Percentiles rank a stretch among this genome's conserved stretches.
Evolutionary conservation across 2,888 invertebrate genomes (phyloP).

Genomic region (Drosophila maculinotata): DNA sequence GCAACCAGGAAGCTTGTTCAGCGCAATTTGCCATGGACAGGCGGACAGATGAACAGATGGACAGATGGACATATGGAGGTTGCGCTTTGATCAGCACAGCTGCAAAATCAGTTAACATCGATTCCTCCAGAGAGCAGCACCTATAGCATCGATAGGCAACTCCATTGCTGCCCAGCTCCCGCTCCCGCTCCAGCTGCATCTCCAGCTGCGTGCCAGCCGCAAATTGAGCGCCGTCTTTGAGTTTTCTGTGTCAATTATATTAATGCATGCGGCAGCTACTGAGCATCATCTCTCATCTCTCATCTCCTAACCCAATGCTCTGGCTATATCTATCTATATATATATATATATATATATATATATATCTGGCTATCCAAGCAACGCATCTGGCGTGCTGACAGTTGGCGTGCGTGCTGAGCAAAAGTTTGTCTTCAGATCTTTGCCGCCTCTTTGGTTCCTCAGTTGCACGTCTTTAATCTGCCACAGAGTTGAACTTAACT

Average conservation of each 20-base stretch:
- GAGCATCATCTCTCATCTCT: conserved; percentile 47
- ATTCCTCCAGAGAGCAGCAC: no score
- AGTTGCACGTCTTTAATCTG: conserved; percentile 44
- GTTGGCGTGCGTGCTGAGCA: conserved; percentile 58
- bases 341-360: conserved; percentile 14
- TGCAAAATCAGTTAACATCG: conserved; percentile 75
- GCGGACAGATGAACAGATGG: conserved; percentile 19
- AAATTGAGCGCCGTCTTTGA: conserved; percentile 65
- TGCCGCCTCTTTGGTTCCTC: conserved; percentile 53
- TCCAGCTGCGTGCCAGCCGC: conserved; percentile 59
- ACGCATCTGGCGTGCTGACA: conserved; percentile 59
- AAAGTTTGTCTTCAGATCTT: conserved; percentile 52
- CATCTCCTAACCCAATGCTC: conserved; percentile 11
- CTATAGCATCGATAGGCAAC: conserved; percentile 47
- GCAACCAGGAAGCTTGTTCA: conserved; percentile 71
- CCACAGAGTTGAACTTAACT: conserved; percentile 27
- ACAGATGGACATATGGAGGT: conserved; percentile 28
- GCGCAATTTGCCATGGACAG: conserved; percentile 61
- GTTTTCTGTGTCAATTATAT: conserved; percentile 81
- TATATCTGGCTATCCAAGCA: conserved; percentile 33
- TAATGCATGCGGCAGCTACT: conserved; percentile 67
- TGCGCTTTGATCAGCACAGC: conserved; percentile 70
- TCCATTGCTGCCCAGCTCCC: not conserved
- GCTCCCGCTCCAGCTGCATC: not conserved
- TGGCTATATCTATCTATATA: conserved; percentile 14